These are phyloP conservation scores for Hippolais icterina DNA, from an alignment of 2,113 vertebrate species.

Conservation along the genomic window DNA sequence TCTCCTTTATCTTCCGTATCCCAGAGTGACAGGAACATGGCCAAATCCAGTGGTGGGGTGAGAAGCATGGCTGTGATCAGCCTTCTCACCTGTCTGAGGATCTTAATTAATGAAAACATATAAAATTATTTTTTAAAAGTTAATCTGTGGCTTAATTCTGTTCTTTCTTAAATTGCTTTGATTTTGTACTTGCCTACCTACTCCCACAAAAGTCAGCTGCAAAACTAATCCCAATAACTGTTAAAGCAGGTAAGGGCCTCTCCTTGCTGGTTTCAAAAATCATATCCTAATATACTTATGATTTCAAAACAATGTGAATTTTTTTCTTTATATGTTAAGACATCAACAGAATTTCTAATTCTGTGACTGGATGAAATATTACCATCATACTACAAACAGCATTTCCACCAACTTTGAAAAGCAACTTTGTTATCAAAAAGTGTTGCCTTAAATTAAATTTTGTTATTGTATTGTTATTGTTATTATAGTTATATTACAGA, in stretches of 20 bases:
- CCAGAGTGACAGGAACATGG: fast-evolving
- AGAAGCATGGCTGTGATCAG: not conserved
- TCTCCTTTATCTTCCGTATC: not conserved
- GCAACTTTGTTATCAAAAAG: not conserved
- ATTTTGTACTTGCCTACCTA: not conserved
- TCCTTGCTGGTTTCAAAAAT: not conserved
- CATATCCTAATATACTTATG: not conserved
- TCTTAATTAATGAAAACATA: not conserved
- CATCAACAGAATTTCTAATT: not conserved
- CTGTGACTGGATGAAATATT: not conserved
- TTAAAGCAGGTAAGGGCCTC: not conserved
- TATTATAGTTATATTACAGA: not conserved
- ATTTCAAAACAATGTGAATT: not conserved
- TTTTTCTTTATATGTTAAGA: not conserved
- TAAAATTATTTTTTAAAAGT: not conserved
- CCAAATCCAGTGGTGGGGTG: fast-evolving
- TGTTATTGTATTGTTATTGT: not conserved
- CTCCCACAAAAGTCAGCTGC: not conserved
- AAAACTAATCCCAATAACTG: not conserved
- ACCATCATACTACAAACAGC: fast-evolving
- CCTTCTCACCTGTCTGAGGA: not conserved
- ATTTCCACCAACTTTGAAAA: not conserved
- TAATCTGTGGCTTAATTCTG: not conserved
- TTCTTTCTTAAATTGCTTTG: not conserved
- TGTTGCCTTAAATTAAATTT: not conserved